Evolutionary conservation across 64 coral and sea anemone genomes (phyloP), one percentile per base, ranked within the genome.

Genomic region (Anthopleura sola): DNA sequence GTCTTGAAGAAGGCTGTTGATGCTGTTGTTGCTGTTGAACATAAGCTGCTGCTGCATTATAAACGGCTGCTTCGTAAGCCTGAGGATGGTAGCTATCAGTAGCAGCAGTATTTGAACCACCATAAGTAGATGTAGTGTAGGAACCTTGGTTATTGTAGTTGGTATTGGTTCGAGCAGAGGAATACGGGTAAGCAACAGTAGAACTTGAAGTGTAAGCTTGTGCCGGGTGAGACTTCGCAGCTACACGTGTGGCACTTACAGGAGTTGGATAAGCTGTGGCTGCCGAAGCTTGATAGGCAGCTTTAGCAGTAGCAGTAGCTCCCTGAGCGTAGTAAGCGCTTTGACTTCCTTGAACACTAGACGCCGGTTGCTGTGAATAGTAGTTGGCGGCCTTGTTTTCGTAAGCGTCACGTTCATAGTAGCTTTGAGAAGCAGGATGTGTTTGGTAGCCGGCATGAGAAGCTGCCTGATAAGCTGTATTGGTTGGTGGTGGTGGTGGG

Each of bases 11-110:
- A 12, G 89, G 84, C 21, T 74, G 47, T 12, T 78, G 86, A 23
- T 93, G 95, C 38, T 97, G 95, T 29, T 93, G 88, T 74, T 98
- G 95, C 57, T 94, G 96, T 17, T 99, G 97, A 21, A 99, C 91
- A 68, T 95, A 99, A 26, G 97, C 93, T 2, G 90, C 91, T 14
- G 97, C 97, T 10, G 97, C 97, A 64, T 99, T 99, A 37, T 99
- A 99, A 66, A 99, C 97, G 33, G 97, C 97, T 5, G 97, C 97
- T 53, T 99, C 97, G 75, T 99, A 99, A 84, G 93, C 97, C 77
- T 99, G 97, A 16, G 93, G 86, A 39, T 95, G 97, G 44, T 99
- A 94, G 68, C 87, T 89, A 31, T 68, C 90, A 3, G 85, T 85
- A 9, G 80, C 91, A 51, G 86, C 90, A 1, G 86, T 69, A 21